phyloP scores from a whole-genome alignment of 2,797 vertebrate species.

The Anabas testudineus region DNA sequence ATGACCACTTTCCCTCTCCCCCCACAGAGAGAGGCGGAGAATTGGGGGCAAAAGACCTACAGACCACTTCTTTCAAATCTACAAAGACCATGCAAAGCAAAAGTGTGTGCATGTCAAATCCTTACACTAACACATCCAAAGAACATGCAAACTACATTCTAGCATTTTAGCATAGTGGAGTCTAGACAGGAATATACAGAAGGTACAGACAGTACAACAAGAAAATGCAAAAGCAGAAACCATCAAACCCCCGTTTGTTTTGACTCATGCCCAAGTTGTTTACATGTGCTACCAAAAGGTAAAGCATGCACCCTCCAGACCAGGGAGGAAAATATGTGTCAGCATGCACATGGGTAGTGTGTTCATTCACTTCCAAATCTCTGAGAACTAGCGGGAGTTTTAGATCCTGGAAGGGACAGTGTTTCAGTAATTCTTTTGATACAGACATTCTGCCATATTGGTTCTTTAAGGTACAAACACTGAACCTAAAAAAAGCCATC shows the following conservation, averaged over 20 bases:
- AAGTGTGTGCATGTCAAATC: conserved; percentile 8
- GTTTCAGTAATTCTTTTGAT: too few species aligned
- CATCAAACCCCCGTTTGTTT: not conserved
- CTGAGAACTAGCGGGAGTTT: not conserved
- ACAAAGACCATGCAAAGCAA: conserved; percentile 15
- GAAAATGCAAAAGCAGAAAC: conserved; percentile 8
- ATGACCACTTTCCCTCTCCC: conserved; percentile 43
- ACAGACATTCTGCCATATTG: too few species aligned
- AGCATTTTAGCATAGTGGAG: not conserved
- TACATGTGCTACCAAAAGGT: not conserved
- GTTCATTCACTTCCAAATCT: not conserved
- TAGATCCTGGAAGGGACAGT: too few species aligned
- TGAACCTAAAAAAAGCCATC: too few species aligned
- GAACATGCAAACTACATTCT: conserved; percentile 7
- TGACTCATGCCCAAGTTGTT: conserved; percentile 6
- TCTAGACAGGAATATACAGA: not conserved
- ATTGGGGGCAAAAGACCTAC: conserved; percentile 14
- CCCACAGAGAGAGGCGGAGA: conserved; percentile 44
- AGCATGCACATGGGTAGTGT: not conserved
- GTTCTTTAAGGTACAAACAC: too few species aligned
- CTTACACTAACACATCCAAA: not conserved
- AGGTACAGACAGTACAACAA: not conserved
- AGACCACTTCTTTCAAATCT: conserved; percentile 40
- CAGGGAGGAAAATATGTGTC: not conserved
- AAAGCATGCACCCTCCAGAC: not conserved